Conservation (phyloP, 2,113 vertebrate genomes). For the Struthio camelus region DNA sequence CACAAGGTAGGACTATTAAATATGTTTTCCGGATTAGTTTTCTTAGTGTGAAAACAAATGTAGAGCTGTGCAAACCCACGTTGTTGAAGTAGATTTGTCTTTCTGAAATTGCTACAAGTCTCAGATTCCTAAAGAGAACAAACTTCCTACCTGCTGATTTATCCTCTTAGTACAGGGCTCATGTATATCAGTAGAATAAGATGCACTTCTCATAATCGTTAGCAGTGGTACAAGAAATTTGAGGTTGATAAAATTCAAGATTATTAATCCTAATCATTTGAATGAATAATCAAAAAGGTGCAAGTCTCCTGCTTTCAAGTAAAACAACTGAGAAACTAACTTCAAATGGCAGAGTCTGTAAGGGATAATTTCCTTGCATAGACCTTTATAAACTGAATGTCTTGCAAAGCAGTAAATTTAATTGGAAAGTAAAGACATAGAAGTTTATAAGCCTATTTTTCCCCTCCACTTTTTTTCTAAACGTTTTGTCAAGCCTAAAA, state of each 20-base stretch:
- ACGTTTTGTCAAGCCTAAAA: background rate
- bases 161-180: background rate
- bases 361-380: background rate
- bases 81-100: background rate
- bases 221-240: background rate
- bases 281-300: background rate
- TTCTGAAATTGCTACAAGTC: background rate
- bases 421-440: background rate
- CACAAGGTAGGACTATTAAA: background rate
- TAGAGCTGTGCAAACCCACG: background rate
- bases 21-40: background rate
- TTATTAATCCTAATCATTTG: background rate
- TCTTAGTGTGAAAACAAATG: background rate
- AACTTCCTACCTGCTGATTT: background rate
- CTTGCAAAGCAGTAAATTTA: background rate
- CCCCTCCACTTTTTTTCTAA: background rate
- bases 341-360: background rate
- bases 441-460: background rate
- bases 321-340: background rate
- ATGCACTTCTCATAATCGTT: background rate
- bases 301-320: background rate
- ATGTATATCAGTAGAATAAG: background rate
- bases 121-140: background rate
- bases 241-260: background rate
- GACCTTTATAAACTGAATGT: background rate